phyloP scores from a whole-genome alignment of 2,113 vertebrate genomes.

The Lathamus discolor region DNA sequence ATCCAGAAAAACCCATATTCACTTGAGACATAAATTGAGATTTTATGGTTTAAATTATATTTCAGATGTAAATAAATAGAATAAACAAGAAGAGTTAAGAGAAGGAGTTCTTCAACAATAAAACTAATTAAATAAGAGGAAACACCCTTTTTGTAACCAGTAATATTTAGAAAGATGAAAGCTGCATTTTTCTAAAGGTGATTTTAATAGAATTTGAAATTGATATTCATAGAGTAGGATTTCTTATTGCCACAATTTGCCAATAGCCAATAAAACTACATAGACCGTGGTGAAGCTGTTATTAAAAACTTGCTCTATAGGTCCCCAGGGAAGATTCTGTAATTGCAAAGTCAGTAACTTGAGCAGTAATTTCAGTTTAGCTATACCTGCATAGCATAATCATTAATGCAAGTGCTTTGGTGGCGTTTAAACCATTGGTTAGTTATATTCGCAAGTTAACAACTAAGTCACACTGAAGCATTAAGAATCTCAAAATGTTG shows the following conservation, averaged over 20 bases:
- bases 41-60: not conserved
- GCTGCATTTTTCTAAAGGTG: not conserved
- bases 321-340: conserved; percentile 22
- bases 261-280: conserved; percentile 9
- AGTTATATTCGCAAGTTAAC: not conserved
- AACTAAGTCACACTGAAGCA: not conserved
- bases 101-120: not conserved
- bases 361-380: conserved; percentile 15
- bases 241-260: conserved; percentile 32
- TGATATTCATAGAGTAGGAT: not conserved
- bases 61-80: not conserved
- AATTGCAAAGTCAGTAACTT: conserved; percentile 46
- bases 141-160: not conserved
- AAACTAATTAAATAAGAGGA: conserved; percentile 24
- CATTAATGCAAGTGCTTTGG: conserved; percentile 19
- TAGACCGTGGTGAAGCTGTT: not conserved
- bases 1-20: not conserved
- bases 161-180: not conserved
- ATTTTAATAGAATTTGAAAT: conserved; percentile 47
- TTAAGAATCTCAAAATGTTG: not conserved
- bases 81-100: not conserved
- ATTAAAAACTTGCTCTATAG: not conserved
- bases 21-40: not conserved
- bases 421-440: not conserved
- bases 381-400: not conserved